Base-by-base conservation (phyloP, 2,888 invertebrate species). In the Drosophila suboccidentalis region DNA sequence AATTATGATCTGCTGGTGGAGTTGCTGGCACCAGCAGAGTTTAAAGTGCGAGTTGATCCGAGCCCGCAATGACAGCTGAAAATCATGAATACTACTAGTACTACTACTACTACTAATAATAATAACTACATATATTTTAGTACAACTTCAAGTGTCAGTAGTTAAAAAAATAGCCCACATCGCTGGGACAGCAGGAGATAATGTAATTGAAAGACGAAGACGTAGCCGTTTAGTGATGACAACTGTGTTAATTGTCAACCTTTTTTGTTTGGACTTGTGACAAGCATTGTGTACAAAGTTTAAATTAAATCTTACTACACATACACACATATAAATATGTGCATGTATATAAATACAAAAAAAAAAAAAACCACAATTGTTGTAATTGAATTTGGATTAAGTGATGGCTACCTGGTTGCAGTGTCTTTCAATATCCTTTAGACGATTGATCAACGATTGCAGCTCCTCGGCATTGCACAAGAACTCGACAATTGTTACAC, bases 371-470 rank as follows among this genome's bases (percentile, higher is more conserved):
- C 1, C 29, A 29, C 17, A 49, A 5, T 17, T 59, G 29, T 19
- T 54, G 6, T 5, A n/a, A 17, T 46, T 34, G 10, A 38, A 38
- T 38, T 41, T 41, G 32, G 50, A 17, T 54, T 83, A 78, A 9
- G 32, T 70, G 19, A 72, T 54, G 47, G 85, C 75, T 58, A 81
- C 74, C 46, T 90, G 92, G 29, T 90, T 87, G 72, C 92, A 92
- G 64, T 93, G 93, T 13, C 92, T 77, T 71, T 93, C 92, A 26
- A 93, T 92, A 72, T 93, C 93, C 69, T 92, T 93, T 0, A 93
- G 68, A 8, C 91, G 91, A 59, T 91, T 91, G 11, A 93, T 89
- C 9, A 93, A 75, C n/a, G 92, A 91, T 29, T 93, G 93, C 43
- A 93, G 68, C 69, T 93, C 93, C 66, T 93, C 93, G 8, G 91